Percentiles rank a stretch among this genome's conserved stretches.
Conservation (phyloP, 2,797 vertebrate genomes). For the Hipposideros larvatus region DNA sequence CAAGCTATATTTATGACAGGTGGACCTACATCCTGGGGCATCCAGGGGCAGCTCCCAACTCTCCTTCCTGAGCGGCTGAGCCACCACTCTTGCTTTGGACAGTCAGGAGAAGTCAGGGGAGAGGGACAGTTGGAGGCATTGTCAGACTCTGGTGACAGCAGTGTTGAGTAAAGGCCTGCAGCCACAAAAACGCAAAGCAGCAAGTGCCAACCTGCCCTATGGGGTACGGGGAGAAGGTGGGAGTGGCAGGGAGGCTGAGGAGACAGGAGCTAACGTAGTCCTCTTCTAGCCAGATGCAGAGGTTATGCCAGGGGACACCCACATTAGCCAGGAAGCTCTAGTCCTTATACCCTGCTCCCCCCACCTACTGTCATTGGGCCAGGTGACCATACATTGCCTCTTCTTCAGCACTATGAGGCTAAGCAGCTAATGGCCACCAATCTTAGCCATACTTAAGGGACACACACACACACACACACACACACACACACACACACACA, state of each 20-base stretch:
- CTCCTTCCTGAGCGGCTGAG: background rate
- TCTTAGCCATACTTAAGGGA: background rate
- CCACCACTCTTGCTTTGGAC: background rate
- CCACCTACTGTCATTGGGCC: background rate
- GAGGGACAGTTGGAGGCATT: background rate
- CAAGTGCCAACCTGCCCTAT: background rate
- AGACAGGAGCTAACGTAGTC: background rate
- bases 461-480: too few relatives aligned
- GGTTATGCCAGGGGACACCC: background rate
- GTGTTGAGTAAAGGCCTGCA: background rate
- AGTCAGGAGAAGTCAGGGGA: background rate
- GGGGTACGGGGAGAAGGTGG: background rate
- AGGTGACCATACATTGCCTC: background rate
- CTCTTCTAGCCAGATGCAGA: background rate
- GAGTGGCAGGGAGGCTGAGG: background rate
- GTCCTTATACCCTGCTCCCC: too few relatives aligned
- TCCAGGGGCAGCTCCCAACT: background rate
- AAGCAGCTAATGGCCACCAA: background rate
- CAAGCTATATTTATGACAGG: background rate
- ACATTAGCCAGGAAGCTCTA: background rate
- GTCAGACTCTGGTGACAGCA: background rate
- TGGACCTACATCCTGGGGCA: background rate
- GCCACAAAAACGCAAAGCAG: constrained; percentile 21
- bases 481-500: too few relatives aligned
- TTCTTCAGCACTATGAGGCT: background rate